Conservation (phyloP, 92 coral and sea anemone species). For the Phymanthus crucifer region DNA sequence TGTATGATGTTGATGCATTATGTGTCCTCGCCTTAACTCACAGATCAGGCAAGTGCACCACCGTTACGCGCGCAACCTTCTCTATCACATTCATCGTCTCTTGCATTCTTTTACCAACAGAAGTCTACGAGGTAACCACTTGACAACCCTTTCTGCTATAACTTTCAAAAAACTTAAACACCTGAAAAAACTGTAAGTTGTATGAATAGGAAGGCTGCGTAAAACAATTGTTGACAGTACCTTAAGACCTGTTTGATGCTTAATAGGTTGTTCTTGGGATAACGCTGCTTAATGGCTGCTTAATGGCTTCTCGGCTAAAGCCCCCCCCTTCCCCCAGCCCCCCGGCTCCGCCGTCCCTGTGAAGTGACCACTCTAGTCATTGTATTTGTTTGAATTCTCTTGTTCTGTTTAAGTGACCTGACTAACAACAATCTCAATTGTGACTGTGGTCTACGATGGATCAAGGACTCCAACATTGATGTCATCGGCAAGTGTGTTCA, state of each 20-base stretch:
- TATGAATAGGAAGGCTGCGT: no score
- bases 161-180: neutral
- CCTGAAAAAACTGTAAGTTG: neutral
- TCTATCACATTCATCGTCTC: neutral
- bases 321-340: no score
- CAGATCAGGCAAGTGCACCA: no score
- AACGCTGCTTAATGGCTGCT: no score
- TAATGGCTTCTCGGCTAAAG: no score
- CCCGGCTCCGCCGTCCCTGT: no score
- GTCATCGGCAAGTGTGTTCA: neutral
- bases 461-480: neutral
- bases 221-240: no score
- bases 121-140: neutral
- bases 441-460: constrained; percentile 15
- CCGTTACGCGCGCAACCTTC: no score
- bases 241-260: no score
- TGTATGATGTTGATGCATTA: no score
- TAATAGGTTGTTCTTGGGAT: no score
- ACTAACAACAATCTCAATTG: constrained; percentile 3
- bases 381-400: neutral
- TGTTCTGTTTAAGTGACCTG: neutral
- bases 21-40: no score
- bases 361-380: neutral
- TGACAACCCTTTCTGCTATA: neutral
- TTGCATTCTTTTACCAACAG: neutral